Percentiles rank a stretch among this genome's conserved stretches.
Conservation (phyloP, 2,797 vertebrate genomes). For the Rallus crepitans region DNA sequence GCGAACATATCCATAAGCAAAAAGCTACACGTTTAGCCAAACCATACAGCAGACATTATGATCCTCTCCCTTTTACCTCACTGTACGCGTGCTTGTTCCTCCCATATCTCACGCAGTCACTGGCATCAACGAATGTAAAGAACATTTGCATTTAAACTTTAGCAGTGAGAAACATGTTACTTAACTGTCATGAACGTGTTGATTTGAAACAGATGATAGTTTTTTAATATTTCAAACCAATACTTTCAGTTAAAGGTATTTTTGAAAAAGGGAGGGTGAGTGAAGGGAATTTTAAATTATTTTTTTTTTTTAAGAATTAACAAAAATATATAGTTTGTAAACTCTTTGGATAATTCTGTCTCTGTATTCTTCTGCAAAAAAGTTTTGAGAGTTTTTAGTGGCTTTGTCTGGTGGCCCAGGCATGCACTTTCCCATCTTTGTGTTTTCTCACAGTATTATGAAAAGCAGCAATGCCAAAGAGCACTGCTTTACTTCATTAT, state of each 20-base stretch:
- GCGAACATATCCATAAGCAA: background rate
- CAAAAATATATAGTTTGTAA: background rate
- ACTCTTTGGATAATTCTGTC: background rate
- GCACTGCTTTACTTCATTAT: background rate
- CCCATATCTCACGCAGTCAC: background rate
- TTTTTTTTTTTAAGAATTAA: no score
- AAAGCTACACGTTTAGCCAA: background rate
- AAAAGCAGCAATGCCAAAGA: background rate
- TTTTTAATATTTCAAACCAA: background rate
- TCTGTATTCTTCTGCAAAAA: background rate
- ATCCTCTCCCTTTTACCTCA: background rate
- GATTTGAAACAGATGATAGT: background rate
- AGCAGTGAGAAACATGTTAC: background rate
- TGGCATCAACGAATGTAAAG: background rate
- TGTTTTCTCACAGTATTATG: background rate
- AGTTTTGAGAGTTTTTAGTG: background rate
- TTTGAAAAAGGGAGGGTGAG: background rate
- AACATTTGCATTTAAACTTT: background rate
- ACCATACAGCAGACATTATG: background rate
- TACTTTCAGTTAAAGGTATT: background rate
- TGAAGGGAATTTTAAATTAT: background rate
- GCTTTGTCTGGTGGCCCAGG: background rate
- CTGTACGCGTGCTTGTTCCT: background rate
- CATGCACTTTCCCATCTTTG: background rate
- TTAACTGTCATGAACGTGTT: background rate